Evolutionary conservation across 2,888 invertebrate genomes (phyloP).

Genomic region (Troilus luridus): DNA sequence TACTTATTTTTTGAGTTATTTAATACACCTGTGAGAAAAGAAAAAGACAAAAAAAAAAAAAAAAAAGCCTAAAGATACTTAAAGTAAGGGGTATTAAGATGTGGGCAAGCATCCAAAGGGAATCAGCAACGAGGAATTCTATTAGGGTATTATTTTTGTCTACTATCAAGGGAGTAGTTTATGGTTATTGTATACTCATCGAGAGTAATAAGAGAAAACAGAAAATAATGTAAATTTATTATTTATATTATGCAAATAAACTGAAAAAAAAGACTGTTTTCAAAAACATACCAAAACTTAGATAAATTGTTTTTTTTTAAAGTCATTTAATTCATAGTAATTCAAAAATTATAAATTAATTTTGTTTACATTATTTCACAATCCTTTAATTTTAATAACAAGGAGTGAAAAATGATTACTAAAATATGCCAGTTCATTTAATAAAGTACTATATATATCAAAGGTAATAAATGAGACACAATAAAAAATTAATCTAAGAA

Average conservation of each 20-base stretch:
- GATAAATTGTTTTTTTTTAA: too few relatives aligned
- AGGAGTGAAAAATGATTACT: background rate
- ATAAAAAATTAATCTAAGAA: background rate
- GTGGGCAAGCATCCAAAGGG: background rate
- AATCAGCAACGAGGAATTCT: background rate
- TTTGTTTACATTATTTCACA: background rate
- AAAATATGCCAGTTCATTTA: background rate
- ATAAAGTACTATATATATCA: background rate
- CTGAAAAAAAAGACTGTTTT: too few relatives aligned
- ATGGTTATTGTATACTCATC: background rate
- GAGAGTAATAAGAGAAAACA: background rate
- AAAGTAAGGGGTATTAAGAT: background rate
- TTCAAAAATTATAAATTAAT: too few relatives aligned
- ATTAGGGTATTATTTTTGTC: constrained; percentile 5
- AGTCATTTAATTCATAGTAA: too few relatives aligned
- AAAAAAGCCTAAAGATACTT: background rate
- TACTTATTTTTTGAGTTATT: too few relatives aligned
- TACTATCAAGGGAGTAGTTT: background rate
- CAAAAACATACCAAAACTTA: too few relatives aligned
- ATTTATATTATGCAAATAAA: too few relatives aligned
- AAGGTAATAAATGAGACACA: background rate
- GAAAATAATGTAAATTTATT: too few relatives aligned
- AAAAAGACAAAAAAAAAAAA: background rate
- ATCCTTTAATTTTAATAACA: background rate
- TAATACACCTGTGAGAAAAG: background rate